phyloP scores from a whole-genome alignment of 2,888 invertebrate genomes.

The Hemithea aestivaria region DNA sequence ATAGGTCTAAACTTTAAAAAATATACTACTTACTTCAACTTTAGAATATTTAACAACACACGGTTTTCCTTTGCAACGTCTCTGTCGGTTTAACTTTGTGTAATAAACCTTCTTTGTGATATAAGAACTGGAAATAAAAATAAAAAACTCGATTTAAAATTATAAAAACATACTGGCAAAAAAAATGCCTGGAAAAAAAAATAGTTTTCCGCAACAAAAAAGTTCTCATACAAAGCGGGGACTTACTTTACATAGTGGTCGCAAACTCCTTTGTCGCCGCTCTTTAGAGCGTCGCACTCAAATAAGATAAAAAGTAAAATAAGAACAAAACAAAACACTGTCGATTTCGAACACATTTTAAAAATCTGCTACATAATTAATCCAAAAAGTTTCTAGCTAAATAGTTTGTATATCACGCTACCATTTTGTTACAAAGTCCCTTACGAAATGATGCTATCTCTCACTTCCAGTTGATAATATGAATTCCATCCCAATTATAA shows the following conservation, averaged over 20 bases:
- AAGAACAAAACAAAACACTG: conserved; percentile 26
- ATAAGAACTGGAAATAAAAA: too few species aligned
- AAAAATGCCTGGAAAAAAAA: neutral
- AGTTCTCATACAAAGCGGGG: too few species aligned
- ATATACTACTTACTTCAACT: neutral
- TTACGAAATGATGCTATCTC: conserved; percentile 25
- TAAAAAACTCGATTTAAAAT: too few species aligned
- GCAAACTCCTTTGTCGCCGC: conserved; percentile 43
- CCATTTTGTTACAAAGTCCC: conserved; percentile 14
- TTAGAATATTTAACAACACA: conserved; percentile 1
- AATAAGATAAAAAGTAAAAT: conserved; percentile 20
- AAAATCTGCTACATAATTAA: too few species aligned
- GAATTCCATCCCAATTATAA: conserved; percentile 20
- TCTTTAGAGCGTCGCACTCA: conserved; percentile 29
- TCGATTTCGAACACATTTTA: conserved; percentile 29
- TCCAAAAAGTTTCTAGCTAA: neutral
- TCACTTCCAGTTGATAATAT: conserved; percentile 17
- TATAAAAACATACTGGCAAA: neutral
- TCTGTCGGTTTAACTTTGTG: too few species aligned
- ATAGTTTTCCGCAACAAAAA: too few species aligned
- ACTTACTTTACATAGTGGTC: conserved; percentile 41
- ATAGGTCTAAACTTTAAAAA: neutral
- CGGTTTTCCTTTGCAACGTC: neutral
- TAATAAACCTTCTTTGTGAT: too few species aligned
- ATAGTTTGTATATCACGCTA: conserved; percentile 15